Evolutionary conservation across 2,797 vertebrate genomes (phyloP).

Genomic region (Dipus sagitta): DNA sequence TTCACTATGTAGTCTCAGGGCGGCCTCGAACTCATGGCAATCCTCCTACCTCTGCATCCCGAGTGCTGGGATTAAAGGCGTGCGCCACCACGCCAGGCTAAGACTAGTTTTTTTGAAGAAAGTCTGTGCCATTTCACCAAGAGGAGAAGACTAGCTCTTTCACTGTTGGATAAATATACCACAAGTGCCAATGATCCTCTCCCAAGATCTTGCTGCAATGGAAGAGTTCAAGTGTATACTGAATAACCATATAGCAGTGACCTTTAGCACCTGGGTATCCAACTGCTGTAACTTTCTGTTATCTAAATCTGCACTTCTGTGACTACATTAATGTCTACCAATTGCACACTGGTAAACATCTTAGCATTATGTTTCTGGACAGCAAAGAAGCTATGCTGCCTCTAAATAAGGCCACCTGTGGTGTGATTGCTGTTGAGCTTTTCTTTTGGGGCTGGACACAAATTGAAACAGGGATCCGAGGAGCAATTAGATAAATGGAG

Average conservation of each 20-base stretch:
- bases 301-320: not conserved
- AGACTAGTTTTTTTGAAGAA: not conserved
- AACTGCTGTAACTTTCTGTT: not conserved
- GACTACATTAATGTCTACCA: not conserved
- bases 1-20: too few relatives aligned
- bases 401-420: conserved; percentile 25
- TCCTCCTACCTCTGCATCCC: too few relatives aligned
- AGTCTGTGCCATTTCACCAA: not conserved
- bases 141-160: not conserved
- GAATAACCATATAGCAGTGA: not conserved
- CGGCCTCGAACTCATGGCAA: too few relatives aligned
- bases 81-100: too few relatives aligned
- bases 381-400: not conserved
- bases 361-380: not conserved
- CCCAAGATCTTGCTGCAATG: not conserved
- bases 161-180: not conserved
- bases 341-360: not conserved
- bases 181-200: not conserved
- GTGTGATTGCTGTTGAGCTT: conserved; percentile 1
- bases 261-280: not conserved
- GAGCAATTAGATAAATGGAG: conserved; percentile 76
- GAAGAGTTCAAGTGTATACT: not conserved
- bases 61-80: too few relatives aligned
- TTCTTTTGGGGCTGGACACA: conserved; percentile 28
- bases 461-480: conserved; percentile 65